Base-by-base conservation (phyloP, 2,113 vertebrate species). In the Ceyx margarethae region DNA sequence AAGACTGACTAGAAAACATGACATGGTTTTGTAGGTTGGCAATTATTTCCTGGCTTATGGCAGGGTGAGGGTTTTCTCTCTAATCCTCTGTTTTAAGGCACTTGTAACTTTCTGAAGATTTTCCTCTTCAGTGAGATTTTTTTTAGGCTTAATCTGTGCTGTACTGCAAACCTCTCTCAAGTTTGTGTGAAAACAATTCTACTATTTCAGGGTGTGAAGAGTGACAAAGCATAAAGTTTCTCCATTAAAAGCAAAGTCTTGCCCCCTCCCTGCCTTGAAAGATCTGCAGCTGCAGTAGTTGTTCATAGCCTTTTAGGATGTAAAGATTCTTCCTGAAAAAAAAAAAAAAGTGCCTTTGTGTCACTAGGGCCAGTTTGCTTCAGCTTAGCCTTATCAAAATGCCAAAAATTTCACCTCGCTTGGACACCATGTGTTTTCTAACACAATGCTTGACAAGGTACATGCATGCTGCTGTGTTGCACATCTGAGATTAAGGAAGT, bases 81-180 rank as follows among this genome's bases (percentile, higher is more conserved):
- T 91, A 77, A 92, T 94, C 66, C 74, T 75, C 58, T 93, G 66
- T 57, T 93, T 94, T 87, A 88, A 93, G 71, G 78, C 60, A 93
- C 87, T 96, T 85, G 33, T 89, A 94, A 58, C 54, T 58, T 45
- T 77, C 64, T 82, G 76, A 85, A 94, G 85, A 62, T 89, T 91
- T 91, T 92, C 51, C 37, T 60, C 80, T 94, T 94, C 56, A n/a
- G 56, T 67, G 75, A 54, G 83, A 53, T 89, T 89, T 85, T 87
- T 90, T 66, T 67, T 64, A 69, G 74, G 67, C 84, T 95, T 92
- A 90, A 91, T 93, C 78, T 77, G 17, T 77, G 46, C 81, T 80
- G 43, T 76, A 77, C 71, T 82, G 84, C n/a, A 90, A 92, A 94
- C 80, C 91, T 89, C 84, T 89, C 69, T 95, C 58, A 69, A 85